Evolutionary conservation across 2,113 vertebrate species (phyloP), one percentile per base, ranked within the genome.

Genomic region (Neotoma lepida): DNA sequence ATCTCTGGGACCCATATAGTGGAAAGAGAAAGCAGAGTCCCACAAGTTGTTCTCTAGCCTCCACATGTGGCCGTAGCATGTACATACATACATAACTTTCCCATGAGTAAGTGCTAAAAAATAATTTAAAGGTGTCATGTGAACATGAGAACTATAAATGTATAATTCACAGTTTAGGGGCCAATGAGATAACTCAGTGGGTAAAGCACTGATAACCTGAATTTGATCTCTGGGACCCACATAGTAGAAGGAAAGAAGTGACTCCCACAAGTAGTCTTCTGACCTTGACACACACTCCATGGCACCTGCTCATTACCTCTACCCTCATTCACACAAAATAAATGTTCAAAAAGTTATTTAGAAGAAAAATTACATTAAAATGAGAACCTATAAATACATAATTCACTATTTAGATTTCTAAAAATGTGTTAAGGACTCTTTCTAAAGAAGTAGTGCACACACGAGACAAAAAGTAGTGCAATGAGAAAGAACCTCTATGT

Each of bases 371-470:
- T 33, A 93, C 68, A 68, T 30, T 80, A 89, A 28, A 44, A 64
- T 92, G 64, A 94, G 66, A 95, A 91, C 22, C 49, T 44, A 89
- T 94, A 84, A 91, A 80, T 71, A 49, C 26, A 24, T 56, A 94
- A 80, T 77, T 93, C 44, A 78, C 28, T 58, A 64, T 66, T 95
- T 86, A 82, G 44, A 70, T 92, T 94, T 66, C 91, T 73, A 61
- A 91, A 82, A 64, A 56, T 6, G 35, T 76, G 18, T 71, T 94
- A 30, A 76, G 24, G 51, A 92, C 39, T 92, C 58, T 90, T 94
- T 95, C 39, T 81, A 80, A 93, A 91, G 61, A 82, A 24, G 86
- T 76, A 64, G 70, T 64, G 51, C 51, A 51, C 51, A 51, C 51
- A 51, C 51, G 14, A 10, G 14, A 51, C 51, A 4, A 6, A 58